Base-by-base conservation (phyloP, 1,140 invertebrate genomes). In the Macrobrachium rosenbergii region DNA sequence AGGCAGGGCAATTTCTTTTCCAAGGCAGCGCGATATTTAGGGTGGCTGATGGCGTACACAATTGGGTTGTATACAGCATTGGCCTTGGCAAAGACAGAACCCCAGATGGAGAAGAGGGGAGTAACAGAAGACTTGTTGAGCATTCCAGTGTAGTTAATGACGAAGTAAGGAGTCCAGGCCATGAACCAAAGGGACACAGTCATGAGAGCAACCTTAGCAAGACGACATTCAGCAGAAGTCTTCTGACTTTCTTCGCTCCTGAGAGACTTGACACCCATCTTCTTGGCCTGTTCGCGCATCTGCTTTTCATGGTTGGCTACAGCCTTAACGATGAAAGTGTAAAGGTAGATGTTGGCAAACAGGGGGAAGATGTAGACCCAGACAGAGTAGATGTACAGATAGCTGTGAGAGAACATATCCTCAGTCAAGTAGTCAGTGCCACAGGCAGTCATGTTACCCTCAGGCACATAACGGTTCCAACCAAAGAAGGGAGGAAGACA, bases 261-360 rank as follows among this genome's bases (percentile, higher is more conserved):
- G 17, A 92, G 88, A 14, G 91, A 91, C 19, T 91, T 90, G 37
- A 92, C 91, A 73, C 92, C 92, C 91, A 92, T 92, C 87, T 91
- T 92, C 75, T 77, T 77, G 45, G 75, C 75, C 75, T 77, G 75
- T n/a, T 77, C 75, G 10, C 75, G 75, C 75, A 77, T 77, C 75
- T 77, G 75, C 75, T 77, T 77, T n/a, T 93, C 92, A 89, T 93
- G 93, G 28, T 90, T 90, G 11, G 90, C 90, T 52, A 93, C 92
- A 28, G 93, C 91, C 45, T 90, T 89, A 58, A 93, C 91, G 82
- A 93, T 93, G 88, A 91, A 90, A 81, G 89, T 91, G 90, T 93
- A 93, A 83, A 91, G 92, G 89, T 91, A 91, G 52, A 92, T 67
- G 62, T 90, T 90, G 60, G 80, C 16, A 19, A 83, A 28, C 28